phyloP scores from a whole-genome alignment of 2,113 vertebrate species.

The Syngnathus typhle region DNA sequence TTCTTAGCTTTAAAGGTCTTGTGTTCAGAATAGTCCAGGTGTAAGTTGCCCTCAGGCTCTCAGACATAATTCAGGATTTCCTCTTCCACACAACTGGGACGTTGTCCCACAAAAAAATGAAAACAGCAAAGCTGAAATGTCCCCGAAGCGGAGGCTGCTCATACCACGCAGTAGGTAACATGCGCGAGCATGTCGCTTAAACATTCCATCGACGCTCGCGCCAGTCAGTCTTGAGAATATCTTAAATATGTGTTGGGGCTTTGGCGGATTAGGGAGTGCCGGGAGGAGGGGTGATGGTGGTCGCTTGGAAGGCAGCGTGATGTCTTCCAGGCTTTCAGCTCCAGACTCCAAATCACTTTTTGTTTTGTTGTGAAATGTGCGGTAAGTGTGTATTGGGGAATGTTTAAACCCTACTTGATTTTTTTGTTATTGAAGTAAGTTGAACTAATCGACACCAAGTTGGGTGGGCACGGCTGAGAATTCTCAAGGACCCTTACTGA shows the following conservation, averaged over 20 bases:
- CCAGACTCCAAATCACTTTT: constrained; percentile 14
- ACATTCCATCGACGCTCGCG: constrained; percentile 34
- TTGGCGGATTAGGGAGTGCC: constrained; percentile 4
- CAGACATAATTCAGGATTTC: not conserved
- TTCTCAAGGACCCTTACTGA: no score
- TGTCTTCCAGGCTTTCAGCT: constrained; percentile 8
- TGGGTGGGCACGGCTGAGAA: no score
- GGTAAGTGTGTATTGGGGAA: not conserved
- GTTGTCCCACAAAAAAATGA: no score
- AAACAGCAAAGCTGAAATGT: not conserved
- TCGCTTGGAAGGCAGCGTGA: not conserved
- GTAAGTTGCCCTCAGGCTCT: not conserved
- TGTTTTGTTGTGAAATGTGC: constrained; percentile 23
- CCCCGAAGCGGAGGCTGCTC: not conserved
- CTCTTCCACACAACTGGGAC: not conserved
- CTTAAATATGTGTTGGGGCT: constrained; percentile 13
- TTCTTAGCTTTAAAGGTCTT: not conserved
- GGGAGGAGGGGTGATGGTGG: not conserved
- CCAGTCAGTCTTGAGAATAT: constrained; percentile 16
- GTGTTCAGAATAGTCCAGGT: constrained; percentile 11
- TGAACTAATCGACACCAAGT: no score
- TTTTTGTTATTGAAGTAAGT: no score
- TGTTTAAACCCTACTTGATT: no score
- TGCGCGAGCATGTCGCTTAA: constrained; percentile 36
- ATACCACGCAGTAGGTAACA: constrained; percentile 31